Conservation (phyloP, 2,888 invertebrate species). For the Drosophila phalerata region DNA sequence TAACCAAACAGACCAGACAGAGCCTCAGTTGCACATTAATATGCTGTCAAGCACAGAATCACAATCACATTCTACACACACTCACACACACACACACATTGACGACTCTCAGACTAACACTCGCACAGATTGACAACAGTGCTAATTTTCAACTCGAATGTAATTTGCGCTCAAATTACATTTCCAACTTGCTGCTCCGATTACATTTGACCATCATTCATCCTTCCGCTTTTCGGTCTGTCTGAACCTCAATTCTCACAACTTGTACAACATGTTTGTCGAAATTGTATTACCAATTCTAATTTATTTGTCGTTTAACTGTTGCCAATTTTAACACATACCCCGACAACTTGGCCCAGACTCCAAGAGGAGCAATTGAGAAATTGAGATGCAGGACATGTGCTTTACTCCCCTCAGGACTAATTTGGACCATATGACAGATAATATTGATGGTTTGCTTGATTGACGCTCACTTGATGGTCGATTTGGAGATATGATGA, state of each 20-base stretch:
- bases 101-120: constrained; percentile 23
- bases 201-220: constrained; percentile 55
- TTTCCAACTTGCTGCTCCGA: constrained; percentile 71
- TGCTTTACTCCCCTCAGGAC: not conserved
- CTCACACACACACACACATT: constrained; percentile 9
- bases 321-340: constrained; percentile 65
- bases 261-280: constrained; percentile 33
- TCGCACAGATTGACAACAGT: constrained; percentile 75
- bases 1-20: constrained; percentile 16
- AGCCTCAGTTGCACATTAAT: constrained; percentile 43
- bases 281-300: constrained; percentile 78
- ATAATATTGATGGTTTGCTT: constrained; percentile 50
- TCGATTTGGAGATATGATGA: constrained; percentile 14
- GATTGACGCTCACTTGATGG: constrained; percentile 40
- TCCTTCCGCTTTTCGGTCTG: not conserved
- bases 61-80: constrained; percentile 8
- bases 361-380: constrained; percentile 14
- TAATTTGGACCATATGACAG: constrained; percentile 33
- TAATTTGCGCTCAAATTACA: constrained; percentile 76
- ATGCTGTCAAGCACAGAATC: constrained; percentile 22
- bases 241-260: constrained; percentile 1
- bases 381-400: constrained; percentile 25
- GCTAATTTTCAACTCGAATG: constrained; percentile 77
- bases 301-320: constrained; percentile 78
- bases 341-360: not conserved